Conservation (phyloP, 1,140 invertebrate genomes). For the Cydia fagiglandana region DNA sequence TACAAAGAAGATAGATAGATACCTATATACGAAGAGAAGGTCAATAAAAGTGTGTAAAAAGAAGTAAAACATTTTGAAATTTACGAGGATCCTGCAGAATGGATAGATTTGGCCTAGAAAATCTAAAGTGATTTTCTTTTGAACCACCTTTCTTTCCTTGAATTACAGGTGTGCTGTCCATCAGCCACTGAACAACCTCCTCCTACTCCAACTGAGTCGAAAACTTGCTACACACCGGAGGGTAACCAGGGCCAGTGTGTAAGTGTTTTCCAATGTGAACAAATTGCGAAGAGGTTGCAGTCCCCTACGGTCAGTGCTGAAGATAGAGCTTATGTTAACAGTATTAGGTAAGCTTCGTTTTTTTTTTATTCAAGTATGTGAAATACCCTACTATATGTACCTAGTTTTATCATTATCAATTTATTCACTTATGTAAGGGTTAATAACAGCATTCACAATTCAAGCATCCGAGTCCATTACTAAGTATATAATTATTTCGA, state of each 20-base stretch:
- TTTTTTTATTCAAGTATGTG: too few relatives aligned
- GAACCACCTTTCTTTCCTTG: neutral
- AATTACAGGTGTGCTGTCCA: conserved; percentile 24
- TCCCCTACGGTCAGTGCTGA: neutral
- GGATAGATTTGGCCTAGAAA: neutral
- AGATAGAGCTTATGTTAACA: conserved; percentile 5
- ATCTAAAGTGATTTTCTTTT: neutral
- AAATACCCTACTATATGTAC: too few relatives aligned
- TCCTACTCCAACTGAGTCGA: neutral
- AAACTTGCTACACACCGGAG: conserved; percentile 14
- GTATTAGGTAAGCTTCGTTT: neutral
- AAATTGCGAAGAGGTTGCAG: neutral
- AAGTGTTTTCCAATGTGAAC: neutral
- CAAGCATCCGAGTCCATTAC: neutral
- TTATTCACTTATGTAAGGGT: too few relatives aligned
- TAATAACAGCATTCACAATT: too few relatives aligned
- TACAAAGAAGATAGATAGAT: too few relatives aligned
- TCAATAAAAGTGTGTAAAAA: too few relatives aligned
- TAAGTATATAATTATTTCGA: too few relatives aligned
- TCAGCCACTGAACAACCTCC: neutral
- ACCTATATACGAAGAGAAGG: too few relatives aligned
- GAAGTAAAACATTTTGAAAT: too few relatives aligned
- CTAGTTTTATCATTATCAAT: too few relatives aligned
- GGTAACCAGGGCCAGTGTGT: neutral
- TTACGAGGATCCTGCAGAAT: too few relatives aligned